These are phyloP conservation scores for Brassicogethes aeneus DNA, from an alignment of 2,888 invertebrate species.

Conservation along the genomic window DNA sequence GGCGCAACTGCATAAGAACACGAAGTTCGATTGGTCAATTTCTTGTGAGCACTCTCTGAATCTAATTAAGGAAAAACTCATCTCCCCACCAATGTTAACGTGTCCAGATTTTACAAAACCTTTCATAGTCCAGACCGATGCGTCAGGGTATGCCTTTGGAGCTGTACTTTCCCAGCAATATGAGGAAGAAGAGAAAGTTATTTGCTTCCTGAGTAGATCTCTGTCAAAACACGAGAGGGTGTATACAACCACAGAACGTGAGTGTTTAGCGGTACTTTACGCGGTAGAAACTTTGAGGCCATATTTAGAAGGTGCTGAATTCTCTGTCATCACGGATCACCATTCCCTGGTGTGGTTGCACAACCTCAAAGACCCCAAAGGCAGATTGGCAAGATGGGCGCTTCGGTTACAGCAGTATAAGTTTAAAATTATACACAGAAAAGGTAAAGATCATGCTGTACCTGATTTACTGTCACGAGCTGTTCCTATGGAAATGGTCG, in stretches of 20 bases:
- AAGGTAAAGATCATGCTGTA: conserved; percentile 5
- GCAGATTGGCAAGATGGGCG: conserved; percentile 4
- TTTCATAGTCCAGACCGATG: too few relatives aligned
- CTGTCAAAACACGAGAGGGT: conserved; percentile 5
- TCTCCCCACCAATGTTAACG: too few relatives aligned
- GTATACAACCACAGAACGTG: too few relatives aligned
- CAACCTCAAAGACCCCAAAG: conserved; percentile 2
- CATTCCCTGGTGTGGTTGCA: conserved; percentile 3
- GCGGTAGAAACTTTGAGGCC: conserved; percentile 13
- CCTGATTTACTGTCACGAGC: conserved; percentile 3
- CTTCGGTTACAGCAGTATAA: conserved; percentile 2
- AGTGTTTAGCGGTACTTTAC: conserved; percentile 9
- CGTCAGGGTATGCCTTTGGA: too few relatives aligned
- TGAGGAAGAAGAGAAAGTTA: too few relatives aligned
- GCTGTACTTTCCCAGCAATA: too few relatives aligned
- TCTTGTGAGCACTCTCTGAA: too few relatives aligned
- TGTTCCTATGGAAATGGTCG: background rate
- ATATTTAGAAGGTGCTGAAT: conserved; percentile 14
- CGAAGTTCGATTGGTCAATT: too few relatives aligned
- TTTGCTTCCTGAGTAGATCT: conserved; percentile 10
- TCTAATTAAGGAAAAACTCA: too few relatives aligned
- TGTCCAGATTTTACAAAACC: too few relatives aligned
- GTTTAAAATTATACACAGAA: conserved; percentile 2
- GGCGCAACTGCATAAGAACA: too few relatives aligned
- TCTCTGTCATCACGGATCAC: conserved; percentile 10